Evolutionary conservation across 1,140 invertebrate genomes (phyloP).

Genomic region (Pinna nobilis): DNA sequence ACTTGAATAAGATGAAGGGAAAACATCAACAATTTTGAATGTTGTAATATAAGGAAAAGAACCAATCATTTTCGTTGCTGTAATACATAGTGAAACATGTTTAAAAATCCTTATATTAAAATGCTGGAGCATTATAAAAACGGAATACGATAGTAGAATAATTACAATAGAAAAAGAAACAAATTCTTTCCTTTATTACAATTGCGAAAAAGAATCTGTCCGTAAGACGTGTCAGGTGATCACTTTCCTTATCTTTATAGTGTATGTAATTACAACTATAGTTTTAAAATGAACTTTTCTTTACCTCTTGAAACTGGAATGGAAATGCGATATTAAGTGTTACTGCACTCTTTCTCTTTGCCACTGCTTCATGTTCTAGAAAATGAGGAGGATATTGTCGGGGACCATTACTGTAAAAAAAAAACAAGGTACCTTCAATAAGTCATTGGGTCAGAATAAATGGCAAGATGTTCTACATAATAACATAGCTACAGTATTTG

Average conservation of each 20-base stretch:
- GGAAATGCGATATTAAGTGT: constrained; percentile 55
- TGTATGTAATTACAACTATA: too few species aligned
- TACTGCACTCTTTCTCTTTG: constrained; percentile 44
- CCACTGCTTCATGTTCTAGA: constrained; percentile 58
- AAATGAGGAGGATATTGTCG: constrained; percentile 59
- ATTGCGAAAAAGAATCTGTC: too few species aligned
- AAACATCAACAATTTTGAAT: too few species aligned
- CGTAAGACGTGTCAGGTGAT: too few species aligned
- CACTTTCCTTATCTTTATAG: too few species aligned
- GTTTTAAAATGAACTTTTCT: too few species aligned
- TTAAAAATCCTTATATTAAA: neutral
- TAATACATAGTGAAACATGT: too few species aligned
- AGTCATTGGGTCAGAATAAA: neutral
- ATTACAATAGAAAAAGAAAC: neutral
- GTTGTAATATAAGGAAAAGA: too few species aligned
- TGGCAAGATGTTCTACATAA: too few species aligned
- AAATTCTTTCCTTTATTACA: neutral
- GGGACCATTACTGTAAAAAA: constrained; percentile 52
- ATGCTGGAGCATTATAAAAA: neutral
- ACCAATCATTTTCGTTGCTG: too few species aligned
- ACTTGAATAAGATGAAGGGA: too few species aligned
- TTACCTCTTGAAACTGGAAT: constrained; percentile 56
- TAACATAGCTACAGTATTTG: neutral
- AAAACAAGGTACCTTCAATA: neutral
- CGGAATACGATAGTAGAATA: neutral